Base-by-base conservation (phyloP, 2,888 invertebrate genomes). In the Lycia hirtaria region DNA sequence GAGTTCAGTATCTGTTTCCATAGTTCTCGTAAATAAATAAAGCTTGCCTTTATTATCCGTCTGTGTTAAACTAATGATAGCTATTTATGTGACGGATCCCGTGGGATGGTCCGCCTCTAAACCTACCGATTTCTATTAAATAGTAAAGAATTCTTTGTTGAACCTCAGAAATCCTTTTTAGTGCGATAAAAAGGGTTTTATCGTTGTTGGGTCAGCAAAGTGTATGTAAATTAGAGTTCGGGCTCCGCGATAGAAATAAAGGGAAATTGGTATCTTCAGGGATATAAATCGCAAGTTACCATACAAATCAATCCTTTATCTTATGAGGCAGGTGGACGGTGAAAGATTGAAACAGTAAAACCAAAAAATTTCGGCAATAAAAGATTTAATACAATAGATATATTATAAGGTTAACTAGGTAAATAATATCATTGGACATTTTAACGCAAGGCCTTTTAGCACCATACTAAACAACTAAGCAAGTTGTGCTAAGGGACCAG, bases 151-250 rank as follows among this genome's bases (percentile, higher is more conserved):
- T 77, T 77, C 78, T 80, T 78, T 78, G 78, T 81, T 68, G 79
- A 80, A 81, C 80, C 81, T 79, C 75, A 78, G 78, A 84, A 86
- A 85, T 83, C 85, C 79, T 80, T 85, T 85, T 82, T 80, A 80
- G 76, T 77, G 71, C 80, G 75, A 84, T 87, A 84, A 89, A 87
- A 88, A 83, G 81, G 85, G 85, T 80, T 88, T 87, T 88, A 87
- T 87, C 81, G 84, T 69, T 78, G 83, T 83, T 81, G 85, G 88
- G 88, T 88, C 88, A 87, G 88, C 85, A 85, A 87, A 88, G 83
- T 87, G 85, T 88, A 89, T 88, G 88, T 81, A 88, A 89, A 90
- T 88, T 82, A 83, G 81, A 74, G 75, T 73, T 76, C 70, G 76
- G 79, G 73, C 74, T 80, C 72, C 69, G 69, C 72, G 78, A 82